Percentiles rank a stretch among this genome's conserved stretches.
These are phyloP conservation scores for Coelopa pilipes DNA, from an alignment of 2,888 invertebrate genomes.

Conservation along the genomic window DNA sequence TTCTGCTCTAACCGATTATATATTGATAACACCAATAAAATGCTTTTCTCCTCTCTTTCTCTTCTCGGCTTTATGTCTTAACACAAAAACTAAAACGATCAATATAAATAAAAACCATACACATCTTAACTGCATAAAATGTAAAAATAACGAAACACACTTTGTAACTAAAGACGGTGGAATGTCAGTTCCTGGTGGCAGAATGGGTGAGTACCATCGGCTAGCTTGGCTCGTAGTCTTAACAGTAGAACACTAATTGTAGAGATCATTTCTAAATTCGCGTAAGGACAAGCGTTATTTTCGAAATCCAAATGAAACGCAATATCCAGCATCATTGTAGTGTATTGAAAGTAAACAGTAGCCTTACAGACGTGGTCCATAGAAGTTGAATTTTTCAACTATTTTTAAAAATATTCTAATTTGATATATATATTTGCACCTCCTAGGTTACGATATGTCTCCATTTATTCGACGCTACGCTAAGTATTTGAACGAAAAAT, in stretches of 20 bases:
- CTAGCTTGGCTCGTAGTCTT: background rate
- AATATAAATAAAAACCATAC: slow-evolving; percentile 40
- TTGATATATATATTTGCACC: background rate
- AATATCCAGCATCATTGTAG: slow-evolving; percentile 4
- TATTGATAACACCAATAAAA: slow-evolving; percentile 30
- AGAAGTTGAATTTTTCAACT: background rate
- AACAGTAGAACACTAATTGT: too few species aligned
- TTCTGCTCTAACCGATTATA: slow-evolving; percentile 27
- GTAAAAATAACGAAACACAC: slow-evolving; percentile 37
- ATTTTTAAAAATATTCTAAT: background rate
- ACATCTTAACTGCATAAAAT: slow-evolving; percentile 44
- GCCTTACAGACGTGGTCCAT: background rate
- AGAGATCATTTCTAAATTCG: background rate
- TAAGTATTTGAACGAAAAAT: slow-evolving; percentile 99
- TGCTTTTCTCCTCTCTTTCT: slow-evolving; percentile 34
- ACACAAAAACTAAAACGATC: slow-evolving; percentile 29
- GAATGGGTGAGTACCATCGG: slow-evolving; percentile 64
- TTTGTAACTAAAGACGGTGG: slow-evolving; percentile 58
- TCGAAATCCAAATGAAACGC: background rate
- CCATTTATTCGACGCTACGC: slow-evolving; percentile 98
- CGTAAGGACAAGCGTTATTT: background rate
- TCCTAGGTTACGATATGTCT: slow-evolving; percentile 97
- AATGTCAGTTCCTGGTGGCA: slow-evolving; percentile 64
- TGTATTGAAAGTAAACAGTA: background rate
- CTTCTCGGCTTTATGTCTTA: slow-evolving; percentile 41